These are phyloP conservation scores for Myodes glareolus DNA, from an alignment of 2,113 vertebrate genomes.

Conservation along the genomic window DNA sequence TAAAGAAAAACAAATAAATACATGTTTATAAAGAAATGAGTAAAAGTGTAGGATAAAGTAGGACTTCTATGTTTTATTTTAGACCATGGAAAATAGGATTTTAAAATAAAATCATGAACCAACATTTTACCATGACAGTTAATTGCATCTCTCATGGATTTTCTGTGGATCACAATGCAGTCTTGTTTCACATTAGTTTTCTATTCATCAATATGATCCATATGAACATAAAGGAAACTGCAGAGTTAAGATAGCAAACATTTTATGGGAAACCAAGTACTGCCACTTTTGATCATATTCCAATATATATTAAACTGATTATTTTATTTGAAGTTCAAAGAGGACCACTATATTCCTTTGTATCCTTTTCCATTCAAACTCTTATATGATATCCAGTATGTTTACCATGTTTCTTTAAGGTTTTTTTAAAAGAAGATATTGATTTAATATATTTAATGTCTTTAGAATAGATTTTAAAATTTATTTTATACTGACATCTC, in stretches of 20 bases:
- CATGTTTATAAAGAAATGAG: neutral
- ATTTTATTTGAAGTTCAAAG: conserved; percentile 62
- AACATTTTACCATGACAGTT: conserved; percentile 30
- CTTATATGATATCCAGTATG: conserved; percentile 47
- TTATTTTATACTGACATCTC: conserved; percentile 33
- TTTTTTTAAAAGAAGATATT: neutral
- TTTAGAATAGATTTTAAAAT: conserved; percentile 13
- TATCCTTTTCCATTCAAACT: conserved; percentile 45
- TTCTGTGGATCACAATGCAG: conserved; percentile 22
- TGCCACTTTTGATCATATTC: conserved; percentile 33
- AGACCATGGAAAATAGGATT: neutral
- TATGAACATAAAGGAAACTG: conserved; percentile 24
- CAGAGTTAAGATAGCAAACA: neutral
- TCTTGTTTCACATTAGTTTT: neutral
- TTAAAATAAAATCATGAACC: conserved; percentile 26
- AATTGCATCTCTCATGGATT: conserved; percentile 5
- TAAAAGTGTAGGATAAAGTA: neutral
- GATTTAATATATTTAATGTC: neutral
- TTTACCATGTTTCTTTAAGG: neutral
- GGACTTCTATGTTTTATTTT: neutral
- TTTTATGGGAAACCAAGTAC: neutral
- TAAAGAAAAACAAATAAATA: conserved; percentile 6
- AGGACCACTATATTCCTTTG: conserved; percentile 3
- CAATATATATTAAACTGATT: conserved; percentile 43
- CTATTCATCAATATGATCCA: neutral